Evolutionary conservation across 2,113 vertebrate genomes (phyloP).

Genomic region (Chaenogobius annularis): DNA sequence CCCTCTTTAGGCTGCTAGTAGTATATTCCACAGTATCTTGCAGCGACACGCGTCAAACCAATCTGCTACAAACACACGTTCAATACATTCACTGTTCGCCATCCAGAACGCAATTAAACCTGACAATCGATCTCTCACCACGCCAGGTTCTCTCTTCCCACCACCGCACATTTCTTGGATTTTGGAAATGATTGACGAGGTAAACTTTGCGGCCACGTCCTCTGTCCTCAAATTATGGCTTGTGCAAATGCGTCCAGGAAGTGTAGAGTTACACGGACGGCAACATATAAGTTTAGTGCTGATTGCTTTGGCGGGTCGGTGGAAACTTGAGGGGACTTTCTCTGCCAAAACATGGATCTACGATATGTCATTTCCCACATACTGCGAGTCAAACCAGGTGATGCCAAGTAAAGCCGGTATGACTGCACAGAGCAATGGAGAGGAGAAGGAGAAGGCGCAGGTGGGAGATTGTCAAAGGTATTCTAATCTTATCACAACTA

Average conservation of each 20-base stretch:
- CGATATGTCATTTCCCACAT: background rate
- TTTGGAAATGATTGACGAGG: background rate
- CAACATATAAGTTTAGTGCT: conserved; percentile 1
- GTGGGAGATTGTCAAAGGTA: too few species aligned
- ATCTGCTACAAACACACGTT: conserved; percentile 3
- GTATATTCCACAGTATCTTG: conserved; percentile 19
- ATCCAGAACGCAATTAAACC: conserved; percentile 16
- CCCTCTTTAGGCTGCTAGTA: conserved; percentile 17
- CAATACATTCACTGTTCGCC: conserved; percentile 21
- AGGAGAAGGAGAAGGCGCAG: background rate
- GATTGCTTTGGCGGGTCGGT: conserved; percentile 5
- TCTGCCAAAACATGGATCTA: background rate
- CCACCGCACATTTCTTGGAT: conserved; percentile 3
- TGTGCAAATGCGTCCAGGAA: background rate
- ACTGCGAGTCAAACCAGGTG: background rate
- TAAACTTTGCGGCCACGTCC: conserved; percentile 8
- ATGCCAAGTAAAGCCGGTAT: conserved; percentile 2
- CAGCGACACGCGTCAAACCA: conserved; percentile 17
- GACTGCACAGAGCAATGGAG: background rate
- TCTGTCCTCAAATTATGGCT: background rate
- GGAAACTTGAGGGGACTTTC: conserved; percentile 3
- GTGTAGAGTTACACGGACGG: conserved; percentile 2
- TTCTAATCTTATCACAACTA: too few species aligned
- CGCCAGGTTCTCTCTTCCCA: background rate
- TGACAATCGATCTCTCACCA: conserved; percentile 6